Evolutionary conservation across 1,140 invertebrate genomes (phyloP).

Genomic region (Lysiphlebus fabarum): DNA sequence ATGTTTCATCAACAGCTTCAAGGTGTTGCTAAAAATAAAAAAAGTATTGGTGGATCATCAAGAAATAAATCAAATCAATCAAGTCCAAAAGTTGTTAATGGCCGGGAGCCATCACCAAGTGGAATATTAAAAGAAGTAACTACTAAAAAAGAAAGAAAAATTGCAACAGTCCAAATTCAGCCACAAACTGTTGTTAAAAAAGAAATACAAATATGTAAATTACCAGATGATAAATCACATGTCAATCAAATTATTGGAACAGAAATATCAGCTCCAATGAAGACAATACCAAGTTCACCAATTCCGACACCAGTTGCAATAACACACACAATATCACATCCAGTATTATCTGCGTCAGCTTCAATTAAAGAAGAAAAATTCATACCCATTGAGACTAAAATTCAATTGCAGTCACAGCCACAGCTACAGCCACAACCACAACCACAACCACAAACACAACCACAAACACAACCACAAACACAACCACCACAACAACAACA

Average conservation of each 20-base stretch:
- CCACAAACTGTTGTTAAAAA: constrained; percentile 35
- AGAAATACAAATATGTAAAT: not conserved
- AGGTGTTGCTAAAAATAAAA: constrained; percentile 58
- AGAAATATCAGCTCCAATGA: constrained; percentile 34
- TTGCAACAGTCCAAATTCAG: constrained; percentile 32
- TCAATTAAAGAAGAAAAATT: constrained; percentile 8
- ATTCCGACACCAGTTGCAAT: constrained; percentile 3
- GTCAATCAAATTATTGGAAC: too few relatives aligned
- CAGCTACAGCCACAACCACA: too few relatives aligned
- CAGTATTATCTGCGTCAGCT: constrained; percentile 27
- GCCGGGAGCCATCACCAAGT: constrained; percentile 49
- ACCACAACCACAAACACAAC: constrained; percentile 1
- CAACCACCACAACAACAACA: constrained; percentile 10
- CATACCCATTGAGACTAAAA: too few relatives aligned
- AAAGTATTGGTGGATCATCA: constrained; percentile 50
- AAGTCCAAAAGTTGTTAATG: constrained; percentile 35
- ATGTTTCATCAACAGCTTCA: constrained; percentile 65
- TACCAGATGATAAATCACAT: constrained; percentile 26
- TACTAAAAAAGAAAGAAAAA: constrained; percentile 48
- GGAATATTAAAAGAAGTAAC: constrained; percentile 42
- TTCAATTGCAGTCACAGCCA: too few relatives aligned
- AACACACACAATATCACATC: constrained; percentile 4
- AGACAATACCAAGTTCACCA: constrained; percentile 25
- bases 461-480: constrained; percentile 17
- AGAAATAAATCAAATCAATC: constrained; percentile 45